Evolutionary conservation across 2,888 invertebrate genomes (phyloP).

Genomic region (Steinernema carpocapsae): DNA sequence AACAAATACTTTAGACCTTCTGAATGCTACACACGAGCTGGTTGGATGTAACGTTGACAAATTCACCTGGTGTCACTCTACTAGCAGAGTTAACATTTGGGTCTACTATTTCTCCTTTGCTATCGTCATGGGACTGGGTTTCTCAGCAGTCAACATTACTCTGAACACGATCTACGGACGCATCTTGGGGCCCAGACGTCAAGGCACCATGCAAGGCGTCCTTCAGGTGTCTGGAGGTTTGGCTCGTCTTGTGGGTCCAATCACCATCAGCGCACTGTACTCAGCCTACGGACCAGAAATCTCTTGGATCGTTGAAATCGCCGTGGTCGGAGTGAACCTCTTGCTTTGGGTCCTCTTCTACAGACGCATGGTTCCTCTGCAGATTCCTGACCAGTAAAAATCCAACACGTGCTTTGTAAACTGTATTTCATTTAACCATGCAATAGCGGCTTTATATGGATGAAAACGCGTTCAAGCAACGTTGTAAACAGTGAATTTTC

Average conservation of each 20-base stretch:
- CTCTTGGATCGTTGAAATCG: constrained; percentile 45
- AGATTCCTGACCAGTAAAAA: not conserved
- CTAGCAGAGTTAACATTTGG: constrained; percentile 41
- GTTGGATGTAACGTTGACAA: constrained; percentile 43
- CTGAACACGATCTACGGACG: constrained; percentile 70
- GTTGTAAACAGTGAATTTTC: no score
- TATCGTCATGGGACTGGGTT: constrained; percentile 67
- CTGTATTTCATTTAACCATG: no score
- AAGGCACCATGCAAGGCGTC: constrained; percentile 56
- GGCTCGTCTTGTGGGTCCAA: constrained; percentile 50
- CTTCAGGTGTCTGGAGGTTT: constrained; percentile 50
- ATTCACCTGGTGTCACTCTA: constrained; percentile 40
- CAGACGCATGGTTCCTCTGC: constrained; percentile 47
- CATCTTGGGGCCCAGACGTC: constrained; percentile 69
- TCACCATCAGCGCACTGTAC: constrained; percentile 40
- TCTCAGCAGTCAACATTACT: constrained; percentile 69
- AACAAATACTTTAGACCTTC: not conserved
- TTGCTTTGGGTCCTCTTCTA: constrained; percentile 47
- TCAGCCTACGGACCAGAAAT: constrained; percentile 42
- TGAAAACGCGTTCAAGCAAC: no score
- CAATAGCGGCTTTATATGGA: no score
- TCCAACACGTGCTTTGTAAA: no score
- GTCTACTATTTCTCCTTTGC: constrained; percentile 57
- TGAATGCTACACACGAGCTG: constrained; percentile 31
- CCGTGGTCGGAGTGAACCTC: constrained; percentile 34